Percentiles rank a stretch among this genome's conserved stretches.
These are phyloP conservation scores for Pteropus alecto DNA, from an alignment of 2,113 vertebrate species.

Conservation along the genomic window DNA sequence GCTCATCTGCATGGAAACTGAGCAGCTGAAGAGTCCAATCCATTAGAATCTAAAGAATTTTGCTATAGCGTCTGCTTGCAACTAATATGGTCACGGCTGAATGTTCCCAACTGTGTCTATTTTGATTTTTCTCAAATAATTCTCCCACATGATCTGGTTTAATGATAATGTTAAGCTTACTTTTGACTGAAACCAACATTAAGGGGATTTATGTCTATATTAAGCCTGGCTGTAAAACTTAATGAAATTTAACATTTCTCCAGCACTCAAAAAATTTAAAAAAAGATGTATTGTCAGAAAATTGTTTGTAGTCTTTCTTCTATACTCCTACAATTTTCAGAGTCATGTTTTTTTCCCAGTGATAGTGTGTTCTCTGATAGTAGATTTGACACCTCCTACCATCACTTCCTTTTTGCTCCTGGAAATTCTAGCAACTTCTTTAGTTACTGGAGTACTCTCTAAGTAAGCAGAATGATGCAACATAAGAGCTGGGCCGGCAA, in stretches of 20 bases:
- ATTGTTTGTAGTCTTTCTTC: not conserved
- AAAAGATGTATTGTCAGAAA: not conserved
- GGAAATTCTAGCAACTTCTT: conserved; percentile 23
- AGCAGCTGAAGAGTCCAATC: conserved; percentile 41
- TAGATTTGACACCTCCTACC: not conserved
- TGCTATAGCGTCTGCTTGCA: conserved; percentile 20
- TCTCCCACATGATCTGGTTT: conserved; percentile 62
- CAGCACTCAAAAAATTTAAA: not conserved
- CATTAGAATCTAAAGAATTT: conserved; percentile 56
- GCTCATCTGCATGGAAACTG: conserved; percentile 64
- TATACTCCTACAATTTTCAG: not conserved
- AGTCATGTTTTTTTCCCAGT: not conserved
- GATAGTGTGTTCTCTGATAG: not conserved
- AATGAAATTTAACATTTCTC: conserved; percentile 75
- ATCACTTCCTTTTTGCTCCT: not conserved
- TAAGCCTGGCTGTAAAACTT: conserved; percentile 68
- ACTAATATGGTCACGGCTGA: conserved; percentile 59
- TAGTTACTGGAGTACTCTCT: not conserved
- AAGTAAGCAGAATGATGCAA: not conserved
- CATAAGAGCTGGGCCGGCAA: not conserved
- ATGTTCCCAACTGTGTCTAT: conserved; percentile 56
- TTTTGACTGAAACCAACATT: conserved; percentile 71
- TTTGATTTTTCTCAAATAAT: conserved; percentile 70
- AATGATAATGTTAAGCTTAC: conserved; percentile 61
- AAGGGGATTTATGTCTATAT: conserved; percentile 73